Conservation (phyloP, 2,797 vertebrate genomes). For the Siniperca obscura region DNA sequence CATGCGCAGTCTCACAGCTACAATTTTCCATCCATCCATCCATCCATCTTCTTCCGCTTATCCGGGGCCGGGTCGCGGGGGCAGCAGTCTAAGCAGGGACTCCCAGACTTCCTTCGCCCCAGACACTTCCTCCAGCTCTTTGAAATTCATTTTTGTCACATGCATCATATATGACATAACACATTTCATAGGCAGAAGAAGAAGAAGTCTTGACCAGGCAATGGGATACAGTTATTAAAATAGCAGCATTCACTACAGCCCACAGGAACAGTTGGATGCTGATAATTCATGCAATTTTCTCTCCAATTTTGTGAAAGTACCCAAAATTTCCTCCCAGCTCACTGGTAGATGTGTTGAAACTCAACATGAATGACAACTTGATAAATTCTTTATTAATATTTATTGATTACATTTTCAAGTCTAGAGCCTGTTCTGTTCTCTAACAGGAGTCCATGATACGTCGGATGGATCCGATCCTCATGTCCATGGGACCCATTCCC, state of each 20-base stretch:
- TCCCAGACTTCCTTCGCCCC: too few relatives aligned
- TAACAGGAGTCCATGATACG: conserved; percentile 81
- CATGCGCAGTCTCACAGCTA: not conserved
- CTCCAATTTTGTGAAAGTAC: not conserved
- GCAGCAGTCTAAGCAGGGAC: too few relatives aligned
- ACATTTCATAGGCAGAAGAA: conserved; percentile 13
- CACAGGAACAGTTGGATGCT: conserved; percentile 4
- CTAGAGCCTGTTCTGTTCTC: not conserved
- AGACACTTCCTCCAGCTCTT: too few relatives aligned
- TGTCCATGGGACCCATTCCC: conserved; percentile 72
- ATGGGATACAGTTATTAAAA: not conserved
- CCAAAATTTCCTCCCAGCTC: not conserved
- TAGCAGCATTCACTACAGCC: conserved; percentile 5
- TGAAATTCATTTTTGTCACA: not conserved
- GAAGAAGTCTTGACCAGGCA: conserved; percentile 1
- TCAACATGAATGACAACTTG: not conserved
- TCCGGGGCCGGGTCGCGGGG: too few relatives aligned
- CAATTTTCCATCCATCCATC: too few relatives aligned
- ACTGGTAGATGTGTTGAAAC: conserved; percentile 6
- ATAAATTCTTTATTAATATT: conserved; percentile 48
- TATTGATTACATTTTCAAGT: conserved; percentile 28
- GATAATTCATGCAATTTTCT: conserved; percentile 9
- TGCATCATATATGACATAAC: conserved; percentile 27
- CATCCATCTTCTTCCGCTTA: too few relatives aligned
- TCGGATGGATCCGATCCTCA: conserved; percentile 80